Evolutionary conservation across 2,797 vertebrate species (phyloP).

Genomic region (Ispidina lecontei): DNA sequence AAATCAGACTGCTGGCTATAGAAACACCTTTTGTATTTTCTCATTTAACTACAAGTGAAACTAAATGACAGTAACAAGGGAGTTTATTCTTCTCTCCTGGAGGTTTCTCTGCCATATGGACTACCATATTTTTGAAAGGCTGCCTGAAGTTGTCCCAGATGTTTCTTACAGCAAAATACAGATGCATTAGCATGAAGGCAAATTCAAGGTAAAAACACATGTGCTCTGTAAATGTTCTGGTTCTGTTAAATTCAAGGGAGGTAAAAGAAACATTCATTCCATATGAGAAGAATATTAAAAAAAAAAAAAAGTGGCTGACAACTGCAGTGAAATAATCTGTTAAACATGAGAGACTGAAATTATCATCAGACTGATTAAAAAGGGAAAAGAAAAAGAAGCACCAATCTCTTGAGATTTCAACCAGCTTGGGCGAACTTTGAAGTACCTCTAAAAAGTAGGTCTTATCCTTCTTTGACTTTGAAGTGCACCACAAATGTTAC

Average conservation of each 20-base stretch:
- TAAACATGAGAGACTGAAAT: not conserved
- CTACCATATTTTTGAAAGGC: not conserved
- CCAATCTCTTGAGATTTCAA: not conserved
- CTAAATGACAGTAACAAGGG: not conserved
- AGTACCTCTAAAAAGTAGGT: not conserved
- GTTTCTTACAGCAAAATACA: not conserved
- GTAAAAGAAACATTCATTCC: not conserved
- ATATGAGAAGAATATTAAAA: not conserved
- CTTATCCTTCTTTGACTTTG: not conserved
- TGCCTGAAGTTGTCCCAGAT: slow-evolving; percentile 3
- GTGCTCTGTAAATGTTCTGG: not conserved
- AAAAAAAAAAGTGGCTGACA: not conserved
- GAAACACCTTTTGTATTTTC: not conserved
- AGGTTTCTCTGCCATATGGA: not conserved
- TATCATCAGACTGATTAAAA: not conserved
- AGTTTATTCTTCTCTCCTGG: not conserved
- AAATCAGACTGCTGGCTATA: not conserved
- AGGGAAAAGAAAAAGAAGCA: not conserved
- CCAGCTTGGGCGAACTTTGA: not conserved
- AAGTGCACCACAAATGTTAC: not conserved
- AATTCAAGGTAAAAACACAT: not conserved
- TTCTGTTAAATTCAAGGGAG: not conserved
- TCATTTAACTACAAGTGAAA: not conserved
- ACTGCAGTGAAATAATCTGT: not conserved
- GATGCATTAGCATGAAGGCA: not conserved